Evolutionary conservation across 2,888 invertebrate genomes (phyloP).

Genomic region (Agriopis leucophaearia): DNA sequence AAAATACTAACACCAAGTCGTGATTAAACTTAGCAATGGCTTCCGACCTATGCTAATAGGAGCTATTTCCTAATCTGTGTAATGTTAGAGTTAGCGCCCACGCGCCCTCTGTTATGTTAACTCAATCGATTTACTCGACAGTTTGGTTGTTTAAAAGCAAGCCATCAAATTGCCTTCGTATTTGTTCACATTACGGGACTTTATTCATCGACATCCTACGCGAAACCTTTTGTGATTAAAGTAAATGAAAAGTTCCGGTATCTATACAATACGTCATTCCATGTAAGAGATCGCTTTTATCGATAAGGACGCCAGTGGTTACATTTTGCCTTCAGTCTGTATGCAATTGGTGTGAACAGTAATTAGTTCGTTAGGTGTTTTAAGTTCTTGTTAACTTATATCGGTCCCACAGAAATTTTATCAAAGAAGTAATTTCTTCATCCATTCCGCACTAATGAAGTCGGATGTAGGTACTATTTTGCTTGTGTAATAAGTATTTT

Average conservation of each 20-base stretch:
- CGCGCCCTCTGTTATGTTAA: slow-evolving; percentile 22
- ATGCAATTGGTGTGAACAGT: too few relatives aligned
- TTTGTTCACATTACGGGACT: slow-evolving; percentile 27
- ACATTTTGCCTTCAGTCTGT: neutral
- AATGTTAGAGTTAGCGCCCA: slow-evolving; percentile 32
- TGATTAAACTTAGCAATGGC: neutral
- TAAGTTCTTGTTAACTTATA: too few relatives aligned
- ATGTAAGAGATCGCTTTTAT: too few relatives aligned
- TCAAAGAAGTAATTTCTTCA: too few relatives aligned
- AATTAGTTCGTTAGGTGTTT: too few relatives aligned
- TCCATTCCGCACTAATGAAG: too few relatives aligned
- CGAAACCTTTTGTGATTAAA: slow-evolving; percentile 20
- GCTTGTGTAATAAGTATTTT: too few relatives aligned
- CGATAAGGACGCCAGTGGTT: neutral
- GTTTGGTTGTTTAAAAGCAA: slow-evolving; percentile 26
- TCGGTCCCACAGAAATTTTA: too few relatives aligned
- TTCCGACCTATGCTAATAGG: slow-evolving; percentile 2
- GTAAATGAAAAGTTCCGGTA: slow-evolving; percentile 8
- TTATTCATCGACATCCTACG: slow-evolving; percentile 20
- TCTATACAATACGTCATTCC: too few relatives aligned
- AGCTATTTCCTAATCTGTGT: slow-evolving; percentile 30
- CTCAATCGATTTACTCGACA: slow-evolving; percentile 25
- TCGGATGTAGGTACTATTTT: too few relatives aligned
- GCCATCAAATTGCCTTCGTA: slow-evolving; percentile 34
- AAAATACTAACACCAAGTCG: neutral